Evolutionary conservation across 2,113 vertebrate species (phyloP).

Genomic region (Toxotes jaculatrix): DNA sequence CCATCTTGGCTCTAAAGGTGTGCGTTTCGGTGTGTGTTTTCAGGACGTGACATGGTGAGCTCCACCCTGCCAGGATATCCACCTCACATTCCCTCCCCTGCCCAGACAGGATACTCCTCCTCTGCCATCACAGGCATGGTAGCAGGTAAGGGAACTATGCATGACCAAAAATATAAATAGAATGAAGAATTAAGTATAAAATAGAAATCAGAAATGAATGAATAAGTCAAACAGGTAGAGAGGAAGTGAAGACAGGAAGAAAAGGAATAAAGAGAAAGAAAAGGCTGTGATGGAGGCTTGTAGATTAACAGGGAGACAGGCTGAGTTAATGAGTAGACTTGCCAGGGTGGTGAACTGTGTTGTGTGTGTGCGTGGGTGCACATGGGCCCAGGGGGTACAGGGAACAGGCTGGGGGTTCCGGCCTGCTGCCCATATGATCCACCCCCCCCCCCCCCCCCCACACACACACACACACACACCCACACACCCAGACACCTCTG

Average conservation of each 20-base stretch:
- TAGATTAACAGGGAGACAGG: slow-evolving; percentile 80
- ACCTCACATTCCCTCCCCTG: slow-evolving; percentile 90
- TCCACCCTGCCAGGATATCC: slow-evolving; percentile 93
- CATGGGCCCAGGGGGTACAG: slow-evolving; percentile 75
- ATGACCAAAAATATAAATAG: neutral
- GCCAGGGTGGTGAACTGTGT: slow-evolving; percentile 67
- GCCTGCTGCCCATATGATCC: slow-evolving; percentile 78
- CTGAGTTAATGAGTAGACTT: slow-evolving; percentile 84
- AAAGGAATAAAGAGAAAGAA: slow-evolving; percentile 27
- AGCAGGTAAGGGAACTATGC: slow-evolving; percentile 83
- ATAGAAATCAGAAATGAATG: neutral
- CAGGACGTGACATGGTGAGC: slow-evolving; percentile 92
- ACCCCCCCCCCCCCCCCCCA: neutral
- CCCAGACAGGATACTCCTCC: slow-evolving; percentile 90
- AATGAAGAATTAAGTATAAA: neutral
- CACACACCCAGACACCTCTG: slow-evolving; percentile 77
- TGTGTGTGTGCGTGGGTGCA: slow-evolving; percentile 46
- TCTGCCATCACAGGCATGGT: slow-evolving; percentile 94
- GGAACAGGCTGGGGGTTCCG: slow-evolving; percentile 83
- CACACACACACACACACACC: slow-evolving; percentile 27
- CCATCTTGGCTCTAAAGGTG: neutral
- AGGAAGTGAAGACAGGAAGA: slow-evolving; percentile 10
- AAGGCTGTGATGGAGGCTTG: slow-evolving; percentile 59
- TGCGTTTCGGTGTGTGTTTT: slow-evolving; percentile 49
- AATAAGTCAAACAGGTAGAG: slow-evolving; percentile 6